Conservation (phyloP, 2,888 invertebrate species). For the Ernsta delagoae region DNA sequence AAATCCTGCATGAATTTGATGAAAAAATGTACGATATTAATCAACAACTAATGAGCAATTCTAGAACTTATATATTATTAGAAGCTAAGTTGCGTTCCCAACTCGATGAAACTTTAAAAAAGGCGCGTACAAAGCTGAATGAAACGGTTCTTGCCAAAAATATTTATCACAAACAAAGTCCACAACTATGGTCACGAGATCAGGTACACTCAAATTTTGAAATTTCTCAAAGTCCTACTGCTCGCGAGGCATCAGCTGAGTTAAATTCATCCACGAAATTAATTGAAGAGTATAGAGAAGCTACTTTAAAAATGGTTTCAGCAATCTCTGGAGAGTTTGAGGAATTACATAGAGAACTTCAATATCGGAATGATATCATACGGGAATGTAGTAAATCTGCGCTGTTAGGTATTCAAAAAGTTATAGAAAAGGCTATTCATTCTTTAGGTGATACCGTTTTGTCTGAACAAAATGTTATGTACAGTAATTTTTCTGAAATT, state of each 20-base stretch:
- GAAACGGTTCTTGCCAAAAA: conserved; percentile 57
- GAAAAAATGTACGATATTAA: conserved; percentile 67
- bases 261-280: conserved; percentile 42
- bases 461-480: not conserved
- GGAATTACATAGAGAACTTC: conserved; percentile 44
- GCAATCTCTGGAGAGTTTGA: conserved; percentile 49
- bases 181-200: conserved; percentile 47
- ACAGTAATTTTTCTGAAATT: conserved; percentile 20
- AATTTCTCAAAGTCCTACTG: not conserved
- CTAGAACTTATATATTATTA: conserved; percentile 62
- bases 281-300: conserved; percentile 59
- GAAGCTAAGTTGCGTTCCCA: conserved; percentile 60
- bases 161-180: conserved; percentile 44
- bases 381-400: conserved; percentile 27
- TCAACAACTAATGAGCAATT: conserved; percentile 71
- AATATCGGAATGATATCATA: conserved; percentile 32
- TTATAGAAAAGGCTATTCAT: conserved; percentile 46
- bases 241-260: not conserved
- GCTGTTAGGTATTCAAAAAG: conserved; percentile 46
- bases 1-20: conserved; percentile 69
- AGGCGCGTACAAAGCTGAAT: conserved; percentile 59
- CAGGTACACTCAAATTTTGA: not conserved
- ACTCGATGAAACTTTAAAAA: conserved; percentile 54
- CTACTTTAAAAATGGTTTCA: conserved; percentile 54
- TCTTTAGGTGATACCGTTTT: not conserved